phyloP scores from a whole-genome alignment of 1,140 invertebrate genomes.

The Hylyphantes graminicola region DNA sequence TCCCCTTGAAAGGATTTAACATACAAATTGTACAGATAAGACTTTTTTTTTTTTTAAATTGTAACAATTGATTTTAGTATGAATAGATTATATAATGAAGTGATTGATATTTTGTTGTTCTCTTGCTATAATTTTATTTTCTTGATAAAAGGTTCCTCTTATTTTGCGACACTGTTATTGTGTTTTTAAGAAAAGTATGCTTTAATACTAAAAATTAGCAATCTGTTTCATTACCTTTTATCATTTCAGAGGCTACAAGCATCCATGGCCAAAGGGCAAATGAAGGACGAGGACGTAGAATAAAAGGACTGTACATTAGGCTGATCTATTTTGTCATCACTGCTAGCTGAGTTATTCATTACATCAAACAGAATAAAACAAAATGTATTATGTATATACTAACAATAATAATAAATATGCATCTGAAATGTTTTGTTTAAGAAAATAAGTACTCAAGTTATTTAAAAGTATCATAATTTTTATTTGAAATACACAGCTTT shows the following conservation, averaged over 20 bases:
- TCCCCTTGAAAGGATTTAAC: no score
- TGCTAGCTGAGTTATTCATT: slow-evolving; percentile 3
- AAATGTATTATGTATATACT: slow-evolving; percentile 22
- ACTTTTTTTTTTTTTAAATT: no score
- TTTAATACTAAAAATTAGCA: no score
- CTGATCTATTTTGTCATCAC: slow-evolving; percentile 28
- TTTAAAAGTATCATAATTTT: not conserved
- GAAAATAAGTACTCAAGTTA: not conserved
- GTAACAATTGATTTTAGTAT: no score
- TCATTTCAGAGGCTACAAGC: slow-evolving; percentile 16
- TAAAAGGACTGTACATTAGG: slow-evolving; percentile 19
- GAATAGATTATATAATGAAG: no score
- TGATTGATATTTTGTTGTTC: no score
- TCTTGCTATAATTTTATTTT: no score
- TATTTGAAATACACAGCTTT: not conserved
- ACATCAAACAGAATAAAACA: not conserved
- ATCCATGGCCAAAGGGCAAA: not conserved
- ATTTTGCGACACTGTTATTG: no score
- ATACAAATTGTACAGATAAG: no score
- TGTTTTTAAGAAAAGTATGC: no score
- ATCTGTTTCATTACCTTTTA: not conserved
- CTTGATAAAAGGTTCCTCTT: no score
- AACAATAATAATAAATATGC: slow-evolving; percentile 15
- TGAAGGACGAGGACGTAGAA: slow-evolving; percentile 43
- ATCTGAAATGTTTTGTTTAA: not conserved